Evolutionary conservation across 2,797 vertebrate species (phyloP).

Genomic region (Stomatorhinus walkeri): DNA sequence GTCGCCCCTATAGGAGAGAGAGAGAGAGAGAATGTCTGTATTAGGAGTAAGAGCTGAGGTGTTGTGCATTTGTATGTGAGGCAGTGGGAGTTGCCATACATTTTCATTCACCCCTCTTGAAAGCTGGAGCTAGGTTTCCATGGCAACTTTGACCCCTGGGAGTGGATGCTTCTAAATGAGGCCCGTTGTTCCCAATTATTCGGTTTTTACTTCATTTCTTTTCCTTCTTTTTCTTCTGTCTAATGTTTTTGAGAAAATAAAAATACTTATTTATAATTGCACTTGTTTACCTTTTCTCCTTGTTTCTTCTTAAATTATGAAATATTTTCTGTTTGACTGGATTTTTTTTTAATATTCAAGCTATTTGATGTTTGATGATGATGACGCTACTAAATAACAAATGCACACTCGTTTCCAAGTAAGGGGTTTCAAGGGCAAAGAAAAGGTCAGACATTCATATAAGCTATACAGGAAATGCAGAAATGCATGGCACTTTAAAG

Average conservation of each 20-base stretch:
- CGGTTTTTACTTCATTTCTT: slow-evolving; percentile 34
- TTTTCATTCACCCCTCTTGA: slow-evolving; percentile 62
- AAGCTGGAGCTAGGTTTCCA: slow-evolving; percentile 67
- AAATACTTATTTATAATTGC: not conserved
- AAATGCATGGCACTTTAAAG: not conserved
- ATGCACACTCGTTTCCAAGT: slow-evolving; percentile 1
- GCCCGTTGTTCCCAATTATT: slow-evolving; percentile 58
- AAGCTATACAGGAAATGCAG: not conserved
- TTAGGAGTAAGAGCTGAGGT: not conserved
- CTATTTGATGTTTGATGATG: no score
- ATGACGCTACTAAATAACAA: not conserved
- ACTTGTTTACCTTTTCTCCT: not conserved
- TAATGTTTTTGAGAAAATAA: slow-evolving; percentile 16
- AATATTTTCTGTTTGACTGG: not conserved
- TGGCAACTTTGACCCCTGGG: slow-evolving; percentile 66
- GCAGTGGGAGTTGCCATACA: slow-evolving; percentile 37
- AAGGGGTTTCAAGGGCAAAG: slow-evolving; percentile 3
- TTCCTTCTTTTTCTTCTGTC: slow-evolving; percentile 17
- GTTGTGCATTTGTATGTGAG: slow-evolving; percentile 26
- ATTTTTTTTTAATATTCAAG: not conserved
- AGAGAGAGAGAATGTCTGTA: not conserved
- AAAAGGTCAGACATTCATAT: not conserved
- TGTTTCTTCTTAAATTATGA: not conserved
- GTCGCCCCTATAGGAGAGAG: not conserved
- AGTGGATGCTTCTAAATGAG: slow-evolving; percentile 57